Evolutionary conservation across 2,888 invertebrate genomes (phyloP).

Genomic region (Erynnis tages): DNA sequence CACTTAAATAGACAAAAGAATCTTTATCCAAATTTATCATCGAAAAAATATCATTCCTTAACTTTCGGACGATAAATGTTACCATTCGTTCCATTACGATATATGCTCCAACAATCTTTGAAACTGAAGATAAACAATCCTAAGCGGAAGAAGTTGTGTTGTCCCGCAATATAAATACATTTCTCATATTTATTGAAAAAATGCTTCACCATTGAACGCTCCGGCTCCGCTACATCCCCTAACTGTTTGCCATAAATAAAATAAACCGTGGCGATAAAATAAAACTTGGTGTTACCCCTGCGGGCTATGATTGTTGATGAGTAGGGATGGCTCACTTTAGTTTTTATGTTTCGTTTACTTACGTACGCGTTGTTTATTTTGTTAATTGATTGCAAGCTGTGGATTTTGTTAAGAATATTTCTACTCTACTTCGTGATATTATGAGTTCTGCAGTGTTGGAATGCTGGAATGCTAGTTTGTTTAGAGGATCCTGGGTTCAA

Average conservation of each 20-base stretch:
- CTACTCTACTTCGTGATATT: no score
- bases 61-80: not conserved
- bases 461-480: no score
- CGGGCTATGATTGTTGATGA: constrained; percentile 20
- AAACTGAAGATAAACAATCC: constrained; percentile 18
- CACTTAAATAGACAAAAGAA: no score
- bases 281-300: constrained; percentile 21
- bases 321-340: constrained; percentile 11
- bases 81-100: constrained; percentile 6
- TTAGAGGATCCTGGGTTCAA: no score
- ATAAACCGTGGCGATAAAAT: constrained; percentile 23
- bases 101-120: constrained; percentile 8
- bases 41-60: not conserved
- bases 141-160: constrained; percentile 14
- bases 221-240: constrained; percentile 18
- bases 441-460: no score
- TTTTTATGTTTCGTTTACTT: constrained; percentile 1
- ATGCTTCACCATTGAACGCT: constrained; percentile 25
- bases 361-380: not conserved
- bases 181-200: constrained; percentile 27
- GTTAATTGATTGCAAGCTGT: no score
- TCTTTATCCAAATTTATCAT: no score
- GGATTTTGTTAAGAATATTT: not conserved
- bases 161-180: constrained; percentile 20
- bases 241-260: constrained; percentile 27